Base-by-base conservation (phyloP, 2,888 invertebrate genomes). In the Monoplex corrugatus region DNA sequence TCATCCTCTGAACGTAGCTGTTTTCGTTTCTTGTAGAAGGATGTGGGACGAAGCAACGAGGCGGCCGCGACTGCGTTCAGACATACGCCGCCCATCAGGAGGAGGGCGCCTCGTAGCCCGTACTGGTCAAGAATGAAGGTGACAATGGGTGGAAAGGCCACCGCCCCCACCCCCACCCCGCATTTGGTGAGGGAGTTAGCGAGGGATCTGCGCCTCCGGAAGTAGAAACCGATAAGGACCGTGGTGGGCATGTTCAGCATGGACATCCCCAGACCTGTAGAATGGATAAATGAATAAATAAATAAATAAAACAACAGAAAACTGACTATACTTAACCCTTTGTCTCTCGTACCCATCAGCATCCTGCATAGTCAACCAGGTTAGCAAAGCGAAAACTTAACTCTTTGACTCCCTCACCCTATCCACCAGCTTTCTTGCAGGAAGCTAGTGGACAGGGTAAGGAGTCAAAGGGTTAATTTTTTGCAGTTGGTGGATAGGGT, bases 131-230 rank as follows among this genome's bases (percentile, higher is more conserved):
- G 57, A 57, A 87, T 23, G 82, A 38, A 87, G 44, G 87, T 82
- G 50, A 43, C 78, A 43, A 87, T n/a, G 40, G 87, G 87, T 10
- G 87, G 87, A n/a, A 82, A 87, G 63, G 40, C 32, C 80, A 87
- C 82, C 13, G 87, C 57, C 82, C 87, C 87, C 82, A 43, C 43
- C 82, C 87, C 87, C 32, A 87, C 87, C 82, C 87, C 87, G 63
- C 87, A 87, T 43, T 82, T 87, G 32, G 63, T 43, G 87, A 87
- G 32, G 57, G 87, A 80, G 63, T 82, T 87, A 63, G 87, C 87
- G 82, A 87, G 43, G 23, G 87, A 87, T 8, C 87, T 50, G 38
- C 82, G 80, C 38, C 80, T 38, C 16, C 63, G 50, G 63, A 87
- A 87, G 57, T 87, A 87, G 63, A 82, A 87, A 28, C 87, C 87